Conservation (phyloP, 2,797 vertebrate genomes). For the Schizopygopsis malacanthus region DNA sequence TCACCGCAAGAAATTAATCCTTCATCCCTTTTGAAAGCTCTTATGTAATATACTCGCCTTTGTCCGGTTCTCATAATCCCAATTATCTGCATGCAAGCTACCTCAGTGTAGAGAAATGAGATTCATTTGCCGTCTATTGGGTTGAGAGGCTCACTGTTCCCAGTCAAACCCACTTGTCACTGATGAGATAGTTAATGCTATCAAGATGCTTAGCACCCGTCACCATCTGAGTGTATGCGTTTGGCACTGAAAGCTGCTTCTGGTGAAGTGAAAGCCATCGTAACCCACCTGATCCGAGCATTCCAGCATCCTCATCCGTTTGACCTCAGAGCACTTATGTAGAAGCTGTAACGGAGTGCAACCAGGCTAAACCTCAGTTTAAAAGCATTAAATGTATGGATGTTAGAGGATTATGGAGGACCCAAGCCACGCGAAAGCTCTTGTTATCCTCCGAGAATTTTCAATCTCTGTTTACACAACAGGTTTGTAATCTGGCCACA, state of each 20-base stretch:
- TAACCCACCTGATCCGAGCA: slow-evolving; percentile 20
- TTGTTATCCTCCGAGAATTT: slow-evolving; percentile 58
- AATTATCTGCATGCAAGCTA: slow-evolving; percentile 28
- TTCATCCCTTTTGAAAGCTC: background rate
- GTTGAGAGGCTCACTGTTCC: slow-evolving; percentile 52
- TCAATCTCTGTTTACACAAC: slow-evolving; percentile 66
- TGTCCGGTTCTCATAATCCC: slow-evolving; percentile 45
- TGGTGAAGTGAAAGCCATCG: slow-evolving; percentile 45
- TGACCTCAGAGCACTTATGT: slow-evolving; percentile 22
- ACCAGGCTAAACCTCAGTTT: slow-evolving; percentile 46
- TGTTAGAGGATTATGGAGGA: slow-evolving; percentile 61
- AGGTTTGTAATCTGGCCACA: slow-evolving; percentile 60
- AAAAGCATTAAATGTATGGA: slow-evolving; percentile 58
- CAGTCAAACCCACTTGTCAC: slow-evolving; percentile 24
- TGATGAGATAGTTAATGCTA: slow-evolving; percentile 47
- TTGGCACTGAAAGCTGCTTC: slow-evolving; percentile 23
- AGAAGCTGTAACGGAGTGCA: slow-evolving; percentile 3
- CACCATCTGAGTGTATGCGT: slow-evolving; percentile 32
- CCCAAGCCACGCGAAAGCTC: slow-evolving; percentile 53
- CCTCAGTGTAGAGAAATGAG: slow-evolving; percentile 51
- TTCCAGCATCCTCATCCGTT: slow-evolving; percentile 20
- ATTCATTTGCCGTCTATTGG: slow-evolving; percentile 46
- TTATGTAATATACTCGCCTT: slow-evolving; percentile 35
- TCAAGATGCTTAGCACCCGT: slow-evolving; percentile 36
- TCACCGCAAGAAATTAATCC: slow-evolving; percentile 23